Evolutionary conservation across 2,888 invertebrate species (phyloP).

Genomic region (Trichopoda pennipes): DNA sequence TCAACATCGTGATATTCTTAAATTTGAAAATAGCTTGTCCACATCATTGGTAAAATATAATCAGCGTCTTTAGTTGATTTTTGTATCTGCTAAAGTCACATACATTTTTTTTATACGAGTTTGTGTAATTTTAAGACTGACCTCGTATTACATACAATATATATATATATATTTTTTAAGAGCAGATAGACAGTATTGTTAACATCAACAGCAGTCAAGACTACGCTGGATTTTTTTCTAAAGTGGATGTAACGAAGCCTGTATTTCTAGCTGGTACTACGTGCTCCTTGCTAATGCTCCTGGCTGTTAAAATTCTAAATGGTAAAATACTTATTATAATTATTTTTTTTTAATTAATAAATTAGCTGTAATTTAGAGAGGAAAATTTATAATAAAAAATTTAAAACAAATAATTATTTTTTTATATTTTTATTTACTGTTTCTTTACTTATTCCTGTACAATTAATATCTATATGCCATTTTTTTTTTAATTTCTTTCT

Average conservation of each 20-base stretch:
- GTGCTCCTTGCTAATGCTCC: not conserved
- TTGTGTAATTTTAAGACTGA: too few species aligned
- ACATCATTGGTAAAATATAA: too few species aligned
- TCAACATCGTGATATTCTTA: too few species aligned
- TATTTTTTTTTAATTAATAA: not conserved
- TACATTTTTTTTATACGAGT: too few species aligned
- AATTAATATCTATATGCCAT: not conserved
- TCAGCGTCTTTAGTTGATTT: too few species aligned
- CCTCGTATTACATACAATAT: too few species aligned
- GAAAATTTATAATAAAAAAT: constrained; percentile 6
- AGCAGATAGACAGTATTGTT: too few species aligned
- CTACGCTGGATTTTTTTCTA: not conserved
- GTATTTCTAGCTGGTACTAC: too few species aligned
- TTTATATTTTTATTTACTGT: not conserved
- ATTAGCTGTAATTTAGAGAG: constrained; percentile 20
- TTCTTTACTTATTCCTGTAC: constrained; percentile 6
- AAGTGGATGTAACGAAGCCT: too few species aligned
- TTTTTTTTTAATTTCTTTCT: not conserved
- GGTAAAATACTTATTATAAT: constrained; percentile 20
- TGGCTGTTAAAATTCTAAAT: constrained; percentile 4
- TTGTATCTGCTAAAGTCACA: too few species aligned
- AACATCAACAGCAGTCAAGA: not conserved
- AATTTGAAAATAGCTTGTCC: too few species aligned
- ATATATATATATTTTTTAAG: too few species aligned
- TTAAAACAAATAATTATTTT: not conserved